These are phyloP conservation scores for Anthrax anthrax DNA, from an alignment of 2,888 invertebrate genomes.

Conservation along the genomic window DNA sequence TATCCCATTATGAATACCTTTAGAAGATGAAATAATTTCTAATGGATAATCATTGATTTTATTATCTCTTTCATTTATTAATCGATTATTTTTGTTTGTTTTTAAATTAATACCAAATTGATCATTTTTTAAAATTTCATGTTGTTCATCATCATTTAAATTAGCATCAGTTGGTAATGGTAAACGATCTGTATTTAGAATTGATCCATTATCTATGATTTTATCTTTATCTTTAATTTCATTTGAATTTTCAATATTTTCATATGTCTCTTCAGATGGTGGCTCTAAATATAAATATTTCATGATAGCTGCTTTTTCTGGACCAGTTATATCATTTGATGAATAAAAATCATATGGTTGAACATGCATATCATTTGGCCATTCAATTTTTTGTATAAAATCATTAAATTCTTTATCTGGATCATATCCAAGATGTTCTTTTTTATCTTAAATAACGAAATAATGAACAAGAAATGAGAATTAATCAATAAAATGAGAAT, in stretches of 20 bases:
- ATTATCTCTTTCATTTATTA: too few relatives aligned
- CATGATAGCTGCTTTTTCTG: not conserved
- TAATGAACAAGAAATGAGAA: too few relatives aligned
- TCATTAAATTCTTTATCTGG: not conserved
- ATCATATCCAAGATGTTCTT: not conserved
- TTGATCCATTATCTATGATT: too few relatives aligned
- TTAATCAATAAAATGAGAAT: too few relatives aligned
- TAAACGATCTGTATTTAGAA: not conserved
- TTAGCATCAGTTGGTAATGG: not conserved
- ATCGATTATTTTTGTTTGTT: too few relatives aligned
- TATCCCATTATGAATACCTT: too few relatives aligned
- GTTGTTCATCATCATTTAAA: too few relatives aligned
- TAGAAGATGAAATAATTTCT: too few relatives aligned
- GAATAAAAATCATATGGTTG: not conserved
- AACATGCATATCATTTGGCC: not conserved
- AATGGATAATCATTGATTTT: too few relatives aligned
- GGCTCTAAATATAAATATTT: not conserved
- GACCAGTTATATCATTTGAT: not conserved
- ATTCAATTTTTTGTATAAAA: not conserved
- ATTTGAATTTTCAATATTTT: not conserved
- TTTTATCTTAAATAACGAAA: too few relatives aligned
- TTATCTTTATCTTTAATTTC: not conserved
- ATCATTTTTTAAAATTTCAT: too few relatives aligned
- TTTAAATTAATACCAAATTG: too few relatives aligned
- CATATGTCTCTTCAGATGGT: not conserved